Conservation (phyloP, 2,888 invertebrate genomes). For the Brachyptera putata region DNA sequence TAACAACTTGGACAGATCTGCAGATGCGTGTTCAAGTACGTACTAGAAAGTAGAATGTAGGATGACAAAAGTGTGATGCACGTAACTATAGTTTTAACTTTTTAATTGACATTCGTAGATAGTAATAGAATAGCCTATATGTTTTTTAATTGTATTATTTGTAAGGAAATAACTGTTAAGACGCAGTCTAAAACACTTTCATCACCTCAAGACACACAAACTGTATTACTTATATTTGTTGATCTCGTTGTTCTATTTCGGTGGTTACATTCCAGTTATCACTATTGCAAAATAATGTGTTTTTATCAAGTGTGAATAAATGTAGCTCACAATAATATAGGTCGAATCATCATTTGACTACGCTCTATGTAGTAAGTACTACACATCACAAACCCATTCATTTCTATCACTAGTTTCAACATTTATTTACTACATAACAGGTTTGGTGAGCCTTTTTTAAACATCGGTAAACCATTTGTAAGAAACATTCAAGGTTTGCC, state of each 20-base stretch:
- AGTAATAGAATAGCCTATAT: neutral
- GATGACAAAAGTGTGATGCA: neutral
- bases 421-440: too few species aligned
- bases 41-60: neutral
- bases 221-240: slow-evolving; percentile 5
- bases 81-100: neutral
- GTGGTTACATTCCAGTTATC: slow-evolving; percentile 9
- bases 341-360: neutral
- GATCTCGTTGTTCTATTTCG: slow-evolving; percentile 14
- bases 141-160: neutral
- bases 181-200: slow-evolving; percentile 4
- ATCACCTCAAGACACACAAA: neutral
- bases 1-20: neutral
- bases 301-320: slow-evolving; percentile 24
- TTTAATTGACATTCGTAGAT: neutral
- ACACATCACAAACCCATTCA: too few species aligned
- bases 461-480: too few species aligned
- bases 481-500: too few species aligned
- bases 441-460: too few species aligned
- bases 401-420: too few species aligned
- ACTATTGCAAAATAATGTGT: slow-evolving; percentile 18
- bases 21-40: neutral
- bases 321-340: slow-evolving; percentile 18
- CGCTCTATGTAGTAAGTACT: too few species aligned
- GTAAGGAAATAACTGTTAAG: neutral